A percentile compares a stretch with the other conserved stretches of the same genome.
phyloP scores from a whole-genome alignment of 2,888 invertebrate genomes.

The Pristionchus japonicus region DNA sequence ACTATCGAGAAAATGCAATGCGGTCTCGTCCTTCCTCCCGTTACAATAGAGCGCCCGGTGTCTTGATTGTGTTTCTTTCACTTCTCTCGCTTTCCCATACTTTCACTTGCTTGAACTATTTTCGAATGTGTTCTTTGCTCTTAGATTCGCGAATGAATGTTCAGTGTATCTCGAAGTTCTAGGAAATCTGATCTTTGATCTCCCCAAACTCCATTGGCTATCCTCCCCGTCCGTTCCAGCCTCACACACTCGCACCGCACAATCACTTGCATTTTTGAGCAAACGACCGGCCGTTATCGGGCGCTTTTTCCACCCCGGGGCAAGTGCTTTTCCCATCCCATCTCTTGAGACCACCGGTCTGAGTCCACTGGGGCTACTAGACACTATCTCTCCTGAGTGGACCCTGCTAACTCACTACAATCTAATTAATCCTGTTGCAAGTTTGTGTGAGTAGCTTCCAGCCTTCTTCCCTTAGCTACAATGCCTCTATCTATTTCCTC shows the following conservation, averaged over 20 bases:
- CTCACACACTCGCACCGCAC: background rate
- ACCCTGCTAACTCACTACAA: background rate
- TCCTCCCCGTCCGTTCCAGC: background rate
- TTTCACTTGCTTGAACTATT: conserved; percentile 4
- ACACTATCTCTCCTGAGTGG: background rate
- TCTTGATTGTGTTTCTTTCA: conserved; percentile 9
- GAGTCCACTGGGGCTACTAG: background rate
- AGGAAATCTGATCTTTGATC: background rate
- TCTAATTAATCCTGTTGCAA: background rate
- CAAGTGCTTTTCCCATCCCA: background rate
- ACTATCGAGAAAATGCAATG: background rate
- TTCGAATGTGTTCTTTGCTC: background rate
- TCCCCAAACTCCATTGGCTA: background rate
- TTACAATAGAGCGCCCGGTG: background rate
- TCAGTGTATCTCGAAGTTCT: background rate
- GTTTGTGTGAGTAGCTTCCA: background rate
- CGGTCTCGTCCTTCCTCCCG: background rate
- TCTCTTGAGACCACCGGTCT: background rate
- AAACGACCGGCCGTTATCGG: conserved; percentile 30
- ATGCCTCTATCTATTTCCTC: background rate
- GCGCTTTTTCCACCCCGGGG: background rate
- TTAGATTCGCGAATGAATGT: background rate
- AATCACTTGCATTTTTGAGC: conserved; percentile 41
- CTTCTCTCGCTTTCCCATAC: background rate
- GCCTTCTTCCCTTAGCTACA: background rate